Conservation (phyloP, 1,140 invertebrate genomes). For the Nephila pilipes region DNA sequence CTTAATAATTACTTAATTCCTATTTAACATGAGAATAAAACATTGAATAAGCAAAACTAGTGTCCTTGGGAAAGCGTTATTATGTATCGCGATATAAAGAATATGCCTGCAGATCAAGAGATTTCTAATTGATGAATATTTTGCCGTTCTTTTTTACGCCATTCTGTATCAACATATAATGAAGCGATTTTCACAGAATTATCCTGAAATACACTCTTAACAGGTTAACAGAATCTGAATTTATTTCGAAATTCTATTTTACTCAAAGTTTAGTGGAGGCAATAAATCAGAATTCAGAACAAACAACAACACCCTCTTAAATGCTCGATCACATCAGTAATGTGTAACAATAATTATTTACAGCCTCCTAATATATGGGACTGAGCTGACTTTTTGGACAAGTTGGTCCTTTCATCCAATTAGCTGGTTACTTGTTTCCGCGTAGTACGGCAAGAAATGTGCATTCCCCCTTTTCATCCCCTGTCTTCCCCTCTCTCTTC, state of each 20-base stretch:
- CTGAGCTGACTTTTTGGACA: constrained; percentile 53
- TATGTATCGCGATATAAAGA: too few relatives aligned
- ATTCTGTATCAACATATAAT: too few relatives aligned
- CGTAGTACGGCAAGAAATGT: not conserved
- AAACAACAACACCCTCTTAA: constrained; percentile 5
- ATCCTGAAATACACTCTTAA: not conserved
- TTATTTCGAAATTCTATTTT: not conserved
- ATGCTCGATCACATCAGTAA: not conserved
- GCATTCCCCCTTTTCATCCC: not conserved
- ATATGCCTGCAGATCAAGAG: too few relatives aligned
- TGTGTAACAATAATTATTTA: constrained; percentile 32
- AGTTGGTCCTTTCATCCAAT: constrained; percentile 55
- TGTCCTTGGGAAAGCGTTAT: too few relatives aligned
- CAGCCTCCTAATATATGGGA: constrained; percentile 11
- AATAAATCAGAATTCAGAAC: not conserved
- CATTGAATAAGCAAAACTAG: too few relatives aligned
- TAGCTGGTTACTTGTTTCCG: not conserved
- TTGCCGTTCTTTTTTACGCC: too few relatives aligned
- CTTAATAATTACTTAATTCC: too few relatives aligned
- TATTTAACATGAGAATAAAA: too few relatives aligned
- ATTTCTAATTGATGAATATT: too few relatives aligned
- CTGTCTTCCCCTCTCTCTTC: not conserved
- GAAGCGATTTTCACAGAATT: not conserved
- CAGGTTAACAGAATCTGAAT: not conserved
- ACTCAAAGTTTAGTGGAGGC: not conserved